These are phyloP conservation scores for Lasius platythorax DNA, from an alignment of 2,888 invertebrate genomes.

Conservation along the genomic window DNA sequence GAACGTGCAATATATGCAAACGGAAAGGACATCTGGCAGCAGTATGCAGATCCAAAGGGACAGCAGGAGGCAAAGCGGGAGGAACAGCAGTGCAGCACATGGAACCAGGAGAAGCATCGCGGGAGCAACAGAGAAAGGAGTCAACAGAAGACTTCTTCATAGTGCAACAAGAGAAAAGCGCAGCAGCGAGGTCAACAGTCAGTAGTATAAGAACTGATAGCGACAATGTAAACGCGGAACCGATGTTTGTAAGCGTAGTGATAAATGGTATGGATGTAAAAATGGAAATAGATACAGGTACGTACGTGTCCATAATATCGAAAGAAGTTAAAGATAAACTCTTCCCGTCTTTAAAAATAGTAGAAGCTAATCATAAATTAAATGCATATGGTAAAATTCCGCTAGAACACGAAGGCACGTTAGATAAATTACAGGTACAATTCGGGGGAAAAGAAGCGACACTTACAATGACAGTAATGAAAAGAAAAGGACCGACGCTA, in stretches of 20 bases:
- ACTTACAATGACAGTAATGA: background rate
- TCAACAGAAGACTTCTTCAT: no score
- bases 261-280: background rate
- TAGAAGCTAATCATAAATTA: background rate
- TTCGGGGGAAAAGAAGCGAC: background rate
- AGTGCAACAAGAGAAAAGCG: no score
- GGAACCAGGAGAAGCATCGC: no score
- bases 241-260: background rate
- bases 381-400: background rate
- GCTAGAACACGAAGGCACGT: background rate
- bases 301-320: background rate
- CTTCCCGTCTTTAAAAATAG: background rate
- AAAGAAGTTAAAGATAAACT: background rate
- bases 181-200: no score
- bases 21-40: background rate
- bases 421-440: background rate
- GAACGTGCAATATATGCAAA: background rate
- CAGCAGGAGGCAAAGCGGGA: background rate
- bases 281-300: background rate
- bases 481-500: background rate
- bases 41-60: background rate
- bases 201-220: no score
- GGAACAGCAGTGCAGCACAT: no score
- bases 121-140: no score
- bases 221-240: background rate